phyloP scores from a whole-genome alignment of 2,113 vertebrate genomes.

The Condylura cristata region DNA sequence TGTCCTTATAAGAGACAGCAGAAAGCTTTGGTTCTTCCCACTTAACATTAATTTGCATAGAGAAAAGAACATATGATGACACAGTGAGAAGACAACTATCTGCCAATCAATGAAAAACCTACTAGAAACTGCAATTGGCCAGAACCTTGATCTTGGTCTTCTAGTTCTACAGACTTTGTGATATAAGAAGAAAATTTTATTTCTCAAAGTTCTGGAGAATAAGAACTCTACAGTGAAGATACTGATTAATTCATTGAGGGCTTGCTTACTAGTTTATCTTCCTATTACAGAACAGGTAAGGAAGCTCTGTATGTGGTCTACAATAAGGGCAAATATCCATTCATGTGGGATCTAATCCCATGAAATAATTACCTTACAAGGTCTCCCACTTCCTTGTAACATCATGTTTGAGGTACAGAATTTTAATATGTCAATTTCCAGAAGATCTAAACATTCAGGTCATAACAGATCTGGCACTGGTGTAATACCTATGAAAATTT shows the following conservation, averaged over 20 bases:
- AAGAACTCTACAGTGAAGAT: not conserved
- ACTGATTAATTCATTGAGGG: not conserved
- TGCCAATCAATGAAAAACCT: not conserved
- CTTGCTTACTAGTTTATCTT: not conserved
- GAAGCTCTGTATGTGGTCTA: not conserved
- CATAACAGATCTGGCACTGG: not conserved
- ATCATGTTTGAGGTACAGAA: no score
- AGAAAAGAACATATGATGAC: not conserved
- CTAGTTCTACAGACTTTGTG: not conserved
- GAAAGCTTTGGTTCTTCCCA: not conserved
- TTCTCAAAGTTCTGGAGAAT: not conserved
- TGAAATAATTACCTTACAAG: not conserved
- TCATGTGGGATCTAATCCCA: not conserved
- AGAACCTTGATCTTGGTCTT: not conserved
- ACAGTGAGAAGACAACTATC: no score
- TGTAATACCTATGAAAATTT: not conserved
- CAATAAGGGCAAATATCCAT: not conserved
- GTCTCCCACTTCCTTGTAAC: not conserved
- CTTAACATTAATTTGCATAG: fast-evolving
- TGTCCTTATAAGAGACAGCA: not conserved
- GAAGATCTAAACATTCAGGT: not conserved
- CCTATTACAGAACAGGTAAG: not conserved
- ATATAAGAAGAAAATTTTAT: not conserved
- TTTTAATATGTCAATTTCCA: not conserved
- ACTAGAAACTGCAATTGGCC: not conserved